These are phyloP conservation scores for Orgyia antiqua DNA, from an alignment of 2,888 invertebrate genomes.

Conservation along the genomic window DNA sequence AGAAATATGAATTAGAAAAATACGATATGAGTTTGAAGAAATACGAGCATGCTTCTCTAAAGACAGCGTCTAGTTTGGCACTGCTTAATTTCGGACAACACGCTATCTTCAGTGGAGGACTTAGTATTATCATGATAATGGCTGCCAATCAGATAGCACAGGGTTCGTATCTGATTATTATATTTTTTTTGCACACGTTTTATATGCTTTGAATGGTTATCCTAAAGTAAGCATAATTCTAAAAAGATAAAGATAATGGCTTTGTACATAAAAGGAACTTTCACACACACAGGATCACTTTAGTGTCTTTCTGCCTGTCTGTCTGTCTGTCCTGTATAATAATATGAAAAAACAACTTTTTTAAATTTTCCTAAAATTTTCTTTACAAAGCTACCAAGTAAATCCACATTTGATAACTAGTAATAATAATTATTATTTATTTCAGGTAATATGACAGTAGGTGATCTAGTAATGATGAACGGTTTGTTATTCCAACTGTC, in stretches of 20 bases:
- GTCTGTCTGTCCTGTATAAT: too few species aligned
- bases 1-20: conserved; percentile 92
- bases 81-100: conserved; percentile 97
- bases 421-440: not conserved
- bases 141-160: conserved; percentile 92
- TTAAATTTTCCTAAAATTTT: too few species aligned
- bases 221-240: too few species aligned
- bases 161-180: conserved; percentile 70
- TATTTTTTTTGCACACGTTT: too few species aligned
- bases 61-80: conserved; percentile 96
- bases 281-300: too few species aligned
- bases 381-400: too few species aligned
- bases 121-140: conserved; percentile 95
- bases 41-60: conserved; percentile 95
- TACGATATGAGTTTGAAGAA: conserved; percentile 91
- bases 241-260: too few species aligned
- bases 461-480: conserved; percentile 99
- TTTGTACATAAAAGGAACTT: too few species aligned
- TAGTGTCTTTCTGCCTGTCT: too few species aligned
- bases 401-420: too few species aligned
- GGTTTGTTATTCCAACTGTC: conserved; percentile 98
- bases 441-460: conserved; percentile 95
- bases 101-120: conserved; percentile 95
- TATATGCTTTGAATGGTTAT: too few species aligned
- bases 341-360: too few species aligned